Evolutionary conservation across 1,140 invertebrate species (phyloP).

Genomic region (Bombus waltoni): DNA sequence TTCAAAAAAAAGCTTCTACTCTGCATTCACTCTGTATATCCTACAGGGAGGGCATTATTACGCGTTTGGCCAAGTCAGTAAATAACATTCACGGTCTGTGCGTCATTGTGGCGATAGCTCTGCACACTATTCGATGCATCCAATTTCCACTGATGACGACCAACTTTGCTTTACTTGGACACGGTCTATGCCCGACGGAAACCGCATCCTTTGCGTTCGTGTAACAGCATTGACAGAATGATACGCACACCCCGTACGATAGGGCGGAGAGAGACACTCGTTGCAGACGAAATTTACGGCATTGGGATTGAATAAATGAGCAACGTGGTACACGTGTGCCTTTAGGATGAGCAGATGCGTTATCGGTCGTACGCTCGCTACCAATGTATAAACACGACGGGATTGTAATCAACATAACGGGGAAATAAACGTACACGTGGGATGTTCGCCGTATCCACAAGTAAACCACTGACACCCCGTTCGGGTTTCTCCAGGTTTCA

Average conservation of each 20-base stretch:
- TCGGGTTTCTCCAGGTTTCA: slow-evolving; percentile 20
- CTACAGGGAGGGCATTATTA: not conserved
- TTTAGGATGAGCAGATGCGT: slow-evolving; percentile 13
- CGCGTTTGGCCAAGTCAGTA: not conserved
- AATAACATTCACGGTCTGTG: not conserved
- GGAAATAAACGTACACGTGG: slow-evolving; percentile 59
- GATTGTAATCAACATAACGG: slow-evolving; percentile 59
- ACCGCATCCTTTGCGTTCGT: not conserved
- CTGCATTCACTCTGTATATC: fast-evolving
- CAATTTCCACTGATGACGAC: slow-evolving; percentile 2
- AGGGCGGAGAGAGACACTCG: not conserved
- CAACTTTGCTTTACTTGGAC: not conserved
- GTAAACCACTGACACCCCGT: slow-evolving; percentile 50
- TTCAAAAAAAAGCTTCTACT: too few species aligned
- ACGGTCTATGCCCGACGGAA: not conserved
- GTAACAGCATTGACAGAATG: slow-evolving; percentile 6
- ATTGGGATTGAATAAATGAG: slow-evolving; percentile 30
- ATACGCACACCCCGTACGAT: not conserved
- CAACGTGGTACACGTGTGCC: slow-evolving; percentile 6
- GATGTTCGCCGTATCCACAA: slow-evolving; percentile 31
- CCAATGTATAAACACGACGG: not conserved
- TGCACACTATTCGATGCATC: too few species aligned
- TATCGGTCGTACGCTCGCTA: not conserved
- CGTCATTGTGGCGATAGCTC: not conserved
- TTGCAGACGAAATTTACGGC: slow-evolving; percentile 14